A percentile compares a stretch with the other conserved stretches of the same genome.
Conservation (phyloP, 1,140 invertebrate species). For the Drosophila auraria region DNA sequence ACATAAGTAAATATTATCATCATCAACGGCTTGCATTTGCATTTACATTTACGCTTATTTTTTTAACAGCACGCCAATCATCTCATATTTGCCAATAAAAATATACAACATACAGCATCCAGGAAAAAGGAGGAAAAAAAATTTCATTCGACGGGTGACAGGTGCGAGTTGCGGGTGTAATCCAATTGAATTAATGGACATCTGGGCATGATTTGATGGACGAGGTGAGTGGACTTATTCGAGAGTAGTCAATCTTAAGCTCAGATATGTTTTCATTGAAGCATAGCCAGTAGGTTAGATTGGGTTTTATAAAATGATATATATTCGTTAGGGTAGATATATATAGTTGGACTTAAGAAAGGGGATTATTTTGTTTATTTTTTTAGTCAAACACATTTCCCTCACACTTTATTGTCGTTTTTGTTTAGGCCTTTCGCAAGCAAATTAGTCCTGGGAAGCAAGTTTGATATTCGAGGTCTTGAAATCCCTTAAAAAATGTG, state of each 20-base stretch:
- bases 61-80: conserved; percentile 25
- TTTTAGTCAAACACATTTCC: conserved; percentile 23
- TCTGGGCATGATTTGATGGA: conserved; percentile 27
- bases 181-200: conserved; percentile 24
- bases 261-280: conserved; percentile 49
- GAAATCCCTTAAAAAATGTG: too few species aligned
- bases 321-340: conserved; percentile 9
- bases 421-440: conserved; percentile 27
- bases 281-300: conserved; percentile 33
- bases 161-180: conserved; percentile 9
- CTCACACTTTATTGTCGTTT: conserved; percentile 45
- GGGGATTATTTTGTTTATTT: conserved; percentile 23
- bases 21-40: conserved; percentile 17
- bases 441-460: conserved; percentile 11
- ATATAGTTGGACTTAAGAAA: conserved; percentile 4
- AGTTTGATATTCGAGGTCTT: conserved; percentile 1
- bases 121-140: conserved; percentile 40
- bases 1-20: conserved; percentile 30
- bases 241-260: conserved; percentile 46
- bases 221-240: conserved; percentile 35
- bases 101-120: conserved; percentile 20
- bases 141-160: conserved; percentile 45
- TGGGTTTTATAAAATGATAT: conserved; percentile 36
- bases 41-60: conserved; percentile 27
- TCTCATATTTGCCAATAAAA: conserved; percentile 41